Conservation (phyloP, 2,113 vertebrate species). For the Pedionomus torquatus region DNA sequence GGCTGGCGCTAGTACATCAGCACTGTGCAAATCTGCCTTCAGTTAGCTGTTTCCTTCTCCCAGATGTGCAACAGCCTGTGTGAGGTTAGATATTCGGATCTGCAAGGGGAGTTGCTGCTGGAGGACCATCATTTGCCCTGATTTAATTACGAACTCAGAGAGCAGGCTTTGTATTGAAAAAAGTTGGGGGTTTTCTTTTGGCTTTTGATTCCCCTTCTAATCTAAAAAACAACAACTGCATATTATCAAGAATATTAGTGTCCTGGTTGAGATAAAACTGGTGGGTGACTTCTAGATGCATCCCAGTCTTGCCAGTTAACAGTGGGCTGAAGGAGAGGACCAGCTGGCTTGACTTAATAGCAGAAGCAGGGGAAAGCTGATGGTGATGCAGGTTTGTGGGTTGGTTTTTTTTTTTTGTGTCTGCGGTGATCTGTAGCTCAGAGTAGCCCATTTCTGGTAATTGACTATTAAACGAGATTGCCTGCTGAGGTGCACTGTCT, state of each 20-base stretch:
- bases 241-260: not conserved
- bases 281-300: not conserved
- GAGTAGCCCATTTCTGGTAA: slow-evolving; percentile 23
- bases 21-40: not conserved
- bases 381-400: not conserved
- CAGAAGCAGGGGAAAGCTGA: not conserved
- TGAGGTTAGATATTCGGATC: not conserved
- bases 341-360: not conserved
- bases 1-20: not conserved
- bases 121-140: not conserved
- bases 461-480: slow-evolving; percentile 22
- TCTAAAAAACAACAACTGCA: not conserved
- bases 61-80: not conserved
- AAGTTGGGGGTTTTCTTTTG: not conserved
- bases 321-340: not conserved
- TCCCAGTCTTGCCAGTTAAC: not conserved
- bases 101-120: not conserved
- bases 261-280: not conserved
- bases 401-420: not conserved
- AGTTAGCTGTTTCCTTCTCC: not conserved
- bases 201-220: not conserved
- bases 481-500: not conserved
- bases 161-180: not conserved
- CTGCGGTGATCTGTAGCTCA: slow-evolving; percentile 8
- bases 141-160: not conserved